A percentile compares a stretch with the other conserved stretches of the same genome.
These are phyloP conservation scores for Apamea sordens DNA, from an alignment of 2,888 invertebrate species.

Conservation along the genomic window DNA sequence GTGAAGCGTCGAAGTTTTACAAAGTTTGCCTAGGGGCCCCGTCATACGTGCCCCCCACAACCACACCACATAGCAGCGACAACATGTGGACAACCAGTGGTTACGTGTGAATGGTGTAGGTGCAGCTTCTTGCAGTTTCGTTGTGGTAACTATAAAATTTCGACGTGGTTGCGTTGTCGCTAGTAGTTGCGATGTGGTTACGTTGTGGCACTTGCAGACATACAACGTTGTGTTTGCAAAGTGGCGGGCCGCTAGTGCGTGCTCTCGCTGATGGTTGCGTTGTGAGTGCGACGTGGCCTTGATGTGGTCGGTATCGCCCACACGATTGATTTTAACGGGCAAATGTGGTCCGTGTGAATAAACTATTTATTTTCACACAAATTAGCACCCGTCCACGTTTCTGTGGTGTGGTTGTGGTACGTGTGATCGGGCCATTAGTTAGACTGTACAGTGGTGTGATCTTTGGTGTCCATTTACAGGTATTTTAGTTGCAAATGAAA, in stretches of 20 bases:
- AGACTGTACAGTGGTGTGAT: not conserved
- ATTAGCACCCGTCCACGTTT: not conserved
- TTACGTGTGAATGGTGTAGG: too few species aligned
- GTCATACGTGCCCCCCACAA: not conserved
- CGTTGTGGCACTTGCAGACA: not conserved
- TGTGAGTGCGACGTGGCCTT: not conserved
- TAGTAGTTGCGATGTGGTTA: not conserved
- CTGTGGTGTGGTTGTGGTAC: not conserved
- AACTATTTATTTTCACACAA: not conserved
- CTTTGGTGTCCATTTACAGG: conserved; percentile 17
- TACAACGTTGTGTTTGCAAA: not conserved
- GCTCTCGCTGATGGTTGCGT: not conserved
- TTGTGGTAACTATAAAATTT: too few species aligned
- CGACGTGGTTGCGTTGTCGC: too few species aligned
- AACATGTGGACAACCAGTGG: too few species aligned
- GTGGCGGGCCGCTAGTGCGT: not conserved
- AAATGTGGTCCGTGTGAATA: not conserved
- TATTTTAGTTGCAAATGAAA: conserved; percentile 11
- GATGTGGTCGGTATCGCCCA: not conserved
- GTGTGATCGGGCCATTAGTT: not conserved
- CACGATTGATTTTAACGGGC: not conserved
- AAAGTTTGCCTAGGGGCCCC: not conserved
- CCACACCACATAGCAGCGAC: too few species aligned
- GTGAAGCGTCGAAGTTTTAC: not conserved
- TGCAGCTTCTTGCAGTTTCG: too few species aligned